Evolutionary conservation across 1,140 invertebrate species (phyloP), one percentile per base, ranked within the genome.

Genomic region (Anoplophora glabripennis): DNA sequence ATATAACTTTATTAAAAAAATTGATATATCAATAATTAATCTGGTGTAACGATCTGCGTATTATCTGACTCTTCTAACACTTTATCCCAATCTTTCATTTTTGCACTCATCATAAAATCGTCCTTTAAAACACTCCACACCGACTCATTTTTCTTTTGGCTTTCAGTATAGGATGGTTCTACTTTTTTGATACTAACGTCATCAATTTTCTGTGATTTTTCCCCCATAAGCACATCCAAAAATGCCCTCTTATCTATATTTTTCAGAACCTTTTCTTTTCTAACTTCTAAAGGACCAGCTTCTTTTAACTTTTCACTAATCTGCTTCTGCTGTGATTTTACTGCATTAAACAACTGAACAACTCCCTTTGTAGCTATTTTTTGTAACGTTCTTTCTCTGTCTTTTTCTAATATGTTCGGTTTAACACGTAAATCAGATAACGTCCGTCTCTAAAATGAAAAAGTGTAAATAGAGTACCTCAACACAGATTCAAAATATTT

Each of bases 41-140:
- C 64, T 38, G 55, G 52, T 21, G 66, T 63, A n/a, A 58, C 36
- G 37, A 63, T 52, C 14, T 53, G 18, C 41, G 62, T 63, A 35
- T 57, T 42, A 35, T 69, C 66, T 10, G 40, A 57, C 42, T 76
- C 75, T 10, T 77, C 73, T 54, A 80, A 70, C 68, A 90, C 82
- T 76, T 91, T 90, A 73, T 94, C 89, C 92, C 92, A 95, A 76
- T 95, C 90, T 78, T 93, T 94, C 77, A 93, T 82, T 76, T 89
- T 90, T 17, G 90, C 88, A 66, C 88, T 88, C 82, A 91, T 89
- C 83, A 92, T 90, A 72, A 91, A 95, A 74, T 94, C 90, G 69
- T 93, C 90, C 52, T 79, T 75, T 55, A 84, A 71, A 35, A 81
- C 81, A 75, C 75, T 81, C 83, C 83, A 84, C 60, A 72, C 79